These are phyloP conservation scores for Blastomussa wellsi DNA, from an alignment of 92 coral and sea anemone genomes.

Conservation along the genomic window DNA sequence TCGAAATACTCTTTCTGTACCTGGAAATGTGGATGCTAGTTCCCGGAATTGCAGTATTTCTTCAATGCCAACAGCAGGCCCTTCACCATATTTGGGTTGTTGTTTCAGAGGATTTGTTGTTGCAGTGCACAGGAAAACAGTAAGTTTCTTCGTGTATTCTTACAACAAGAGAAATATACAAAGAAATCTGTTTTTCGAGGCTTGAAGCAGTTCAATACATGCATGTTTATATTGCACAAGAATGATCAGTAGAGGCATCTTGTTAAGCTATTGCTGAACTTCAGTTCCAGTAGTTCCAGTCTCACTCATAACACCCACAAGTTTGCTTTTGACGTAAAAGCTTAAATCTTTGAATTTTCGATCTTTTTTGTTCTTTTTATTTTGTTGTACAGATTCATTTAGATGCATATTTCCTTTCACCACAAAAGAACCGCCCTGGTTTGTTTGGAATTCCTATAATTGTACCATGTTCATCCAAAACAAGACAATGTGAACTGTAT, in stretches of 20 bases:
- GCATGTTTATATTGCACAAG: no score
- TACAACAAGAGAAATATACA: no score
- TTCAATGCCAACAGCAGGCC: conserved; percentile 67
- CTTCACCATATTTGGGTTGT: conserved; percentile 67
- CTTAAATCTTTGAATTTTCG: no score
- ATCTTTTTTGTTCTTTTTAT: no score
- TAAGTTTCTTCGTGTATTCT: conserved; percentile 23
- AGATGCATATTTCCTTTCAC: conserved; percentile 94
- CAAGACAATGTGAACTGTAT: conserved; percentile 86
- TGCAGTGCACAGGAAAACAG: conserved; percentile 94
- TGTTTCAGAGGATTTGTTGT: conserved; percentile 86
- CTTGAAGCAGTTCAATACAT: no score
- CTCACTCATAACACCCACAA: background rate
- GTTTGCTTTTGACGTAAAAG: background rate
- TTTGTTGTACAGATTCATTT: conserved; percentile 68
- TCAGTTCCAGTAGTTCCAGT: no score
- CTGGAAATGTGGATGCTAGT: conserved; percentile 43
- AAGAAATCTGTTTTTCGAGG: no score
- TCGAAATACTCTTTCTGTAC: conserved; percentile 46
- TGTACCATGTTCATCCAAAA: conserved; percentile 83
- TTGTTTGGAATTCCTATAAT: conserved; percentile 94
- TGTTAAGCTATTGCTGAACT: no score
- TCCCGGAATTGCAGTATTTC: conserved; percentile 71
- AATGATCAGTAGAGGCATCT: no score
- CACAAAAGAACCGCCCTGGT: conserved; percentile 96